Evolutionary conservation across 53 echinoderm and acorn worm species (phyloP).

Genomic region (Henricia sp.): DNA sequence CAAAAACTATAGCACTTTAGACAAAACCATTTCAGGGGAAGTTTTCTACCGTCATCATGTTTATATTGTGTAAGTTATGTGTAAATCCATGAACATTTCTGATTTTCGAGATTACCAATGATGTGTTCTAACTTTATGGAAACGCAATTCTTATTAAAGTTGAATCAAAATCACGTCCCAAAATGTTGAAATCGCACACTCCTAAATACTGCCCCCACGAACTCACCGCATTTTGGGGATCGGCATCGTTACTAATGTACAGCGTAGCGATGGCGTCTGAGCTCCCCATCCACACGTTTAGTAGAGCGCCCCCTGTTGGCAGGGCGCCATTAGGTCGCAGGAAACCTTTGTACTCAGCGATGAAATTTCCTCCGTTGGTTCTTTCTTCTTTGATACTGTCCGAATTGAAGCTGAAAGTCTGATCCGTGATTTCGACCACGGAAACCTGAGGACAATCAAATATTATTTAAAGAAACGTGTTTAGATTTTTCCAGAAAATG

Average conservation of each 20-base stretch:
- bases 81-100: too few relatives aligned
- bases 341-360: slow-evolving; percentile 73
- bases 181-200: slow-evolving; percentile 53
- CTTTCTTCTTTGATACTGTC: slow-evolving; percentile 24
- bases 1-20: too few relatives aligned
- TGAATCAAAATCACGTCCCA: too few relatives aligned
- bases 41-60: too few relatives aligned
- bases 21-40: too few relatives aligned
- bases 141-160: too few relatives aligned
- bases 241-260: slow-evolving; percentile 65
- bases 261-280: slow-evolving; percentile 57
- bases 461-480: too few relatives aligned
- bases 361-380: slow-evolving; percentile 35
- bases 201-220: slow-evolving; percentile 45
- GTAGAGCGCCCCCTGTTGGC: background rate
- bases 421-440: slow-evolving; percentile 40
- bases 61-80: too few relatives aligned
- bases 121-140: too few relatives aligned
- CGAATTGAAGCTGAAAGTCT: slow-evolving; percentile 21
- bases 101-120: too few relatives aligned
- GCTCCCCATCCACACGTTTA: slow-evolving; percentile 59
- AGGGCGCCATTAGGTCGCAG: slow-evolving; percentile 58
- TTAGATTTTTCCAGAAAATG: too few relatives aligned
- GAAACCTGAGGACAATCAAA: slow-evolving; percentile 54
- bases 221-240: slow-evolving; percentile 62